phyloP scores from a whole-genome alignment of 2,888 invertebrate species.

The Troides oblongomaculatus region DNA sequence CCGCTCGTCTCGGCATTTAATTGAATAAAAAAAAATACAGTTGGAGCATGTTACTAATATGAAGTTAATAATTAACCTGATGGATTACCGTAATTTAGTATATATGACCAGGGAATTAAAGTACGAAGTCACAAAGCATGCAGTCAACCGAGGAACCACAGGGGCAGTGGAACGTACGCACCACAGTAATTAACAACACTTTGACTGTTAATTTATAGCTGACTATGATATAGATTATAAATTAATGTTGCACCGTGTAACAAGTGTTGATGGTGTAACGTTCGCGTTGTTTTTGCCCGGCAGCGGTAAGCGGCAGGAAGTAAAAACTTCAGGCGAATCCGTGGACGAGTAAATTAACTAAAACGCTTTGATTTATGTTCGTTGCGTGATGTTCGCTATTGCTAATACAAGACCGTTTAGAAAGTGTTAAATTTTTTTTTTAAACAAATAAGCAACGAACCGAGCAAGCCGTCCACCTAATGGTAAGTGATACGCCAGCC shows the following conservation, averaged over 20 bases:
- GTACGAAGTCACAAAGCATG: neutral
- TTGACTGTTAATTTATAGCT: conserved; percentile 10
- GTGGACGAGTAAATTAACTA: conserved; percentile 16
- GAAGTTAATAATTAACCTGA: no score
- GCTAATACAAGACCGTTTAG: conserved; percentile 18
- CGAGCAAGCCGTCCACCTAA: no score
- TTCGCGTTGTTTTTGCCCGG: conserved; percentile 7
- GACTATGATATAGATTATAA: neutral
- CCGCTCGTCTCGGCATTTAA: no score
- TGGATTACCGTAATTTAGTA: neutral
- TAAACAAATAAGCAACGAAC: no score
- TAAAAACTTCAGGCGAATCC: conserved; percentile 12
- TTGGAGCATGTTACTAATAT: no score
- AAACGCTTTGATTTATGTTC: conserved; percentile 21
- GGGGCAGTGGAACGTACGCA: neutral
- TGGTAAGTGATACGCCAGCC: no score
- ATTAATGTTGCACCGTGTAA: neutral
- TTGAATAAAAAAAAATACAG: no score
- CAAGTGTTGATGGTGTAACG: neutral
- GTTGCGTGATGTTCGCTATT: conserved; percentile 6
- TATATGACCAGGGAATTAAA: neutral
- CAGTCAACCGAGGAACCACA: neutral
- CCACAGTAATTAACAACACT: neutral
- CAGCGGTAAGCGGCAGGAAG: conserved; percentile 13
- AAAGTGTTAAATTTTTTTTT: conserved; percentile 10